These are phyloP conservation scores for Drosophila santomea DNA, from an alignment of 1,140 invertebrate genomes.

Conservation along the genomic window DNA sequence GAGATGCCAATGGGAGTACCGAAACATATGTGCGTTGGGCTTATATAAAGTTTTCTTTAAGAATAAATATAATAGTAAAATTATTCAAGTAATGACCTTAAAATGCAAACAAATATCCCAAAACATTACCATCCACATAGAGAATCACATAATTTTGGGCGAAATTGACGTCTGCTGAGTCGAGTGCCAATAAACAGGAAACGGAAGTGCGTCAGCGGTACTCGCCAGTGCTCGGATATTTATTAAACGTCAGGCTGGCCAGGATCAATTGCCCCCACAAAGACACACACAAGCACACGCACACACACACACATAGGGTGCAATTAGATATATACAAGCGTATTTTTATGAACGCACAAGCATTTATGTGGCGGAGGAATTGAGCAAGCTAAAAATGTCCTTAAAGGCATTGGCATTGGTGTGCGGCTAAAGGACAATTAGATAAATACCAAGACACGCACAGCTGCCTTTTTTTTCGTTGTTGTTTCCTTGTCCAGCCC, in stretches of 20 bases:
- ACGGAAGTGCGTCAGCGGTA: conserved; percentile 68
- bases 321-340: conserved; percentile 68
- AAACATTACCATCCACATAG: conserved; percentile 3
- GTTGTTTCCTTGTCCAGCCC: too few species aligned
- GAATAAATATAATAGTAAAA: too few species aligned
- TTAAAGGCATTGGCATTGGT: conserved; percentile 42
- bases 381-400: conserved; percentile 60
- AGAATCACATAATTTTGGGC: conserved; percentile 28
- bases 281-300: conserved; percentile 9
- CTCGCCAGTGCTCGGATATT: conserved; percentile 50
- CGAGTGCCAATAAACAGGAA: conserved; percentile 60
- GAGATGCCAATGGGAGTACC: background rate
- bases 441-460: conserved; percentile 79
- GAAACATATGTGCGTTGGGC: too few species aligned
- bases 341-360: conserved; percentile 61
- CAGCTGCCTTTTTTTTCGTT: conserved; percentile 19
- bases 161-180: conserved; percentile 34
- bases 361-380: conserved; percentile 62
- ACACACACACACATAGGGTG: conserved; percentile 27
- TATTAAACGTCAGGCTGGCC: conserved; percentile 65
- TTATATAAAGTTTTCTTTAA: too few species aligned
- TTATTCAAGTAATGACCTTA: background rate
- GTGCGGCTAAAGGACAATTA: conserved; percentile 62
- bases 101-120: conserved; percentile 1
- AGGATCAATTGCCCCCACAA: conserved; percentile 55